These are phyloP conservation scores for Caenorhabditis tropicalis DNA, from an alignment of 1,140 invertebrate genomes.

Conservation along the genomic window DNA sequence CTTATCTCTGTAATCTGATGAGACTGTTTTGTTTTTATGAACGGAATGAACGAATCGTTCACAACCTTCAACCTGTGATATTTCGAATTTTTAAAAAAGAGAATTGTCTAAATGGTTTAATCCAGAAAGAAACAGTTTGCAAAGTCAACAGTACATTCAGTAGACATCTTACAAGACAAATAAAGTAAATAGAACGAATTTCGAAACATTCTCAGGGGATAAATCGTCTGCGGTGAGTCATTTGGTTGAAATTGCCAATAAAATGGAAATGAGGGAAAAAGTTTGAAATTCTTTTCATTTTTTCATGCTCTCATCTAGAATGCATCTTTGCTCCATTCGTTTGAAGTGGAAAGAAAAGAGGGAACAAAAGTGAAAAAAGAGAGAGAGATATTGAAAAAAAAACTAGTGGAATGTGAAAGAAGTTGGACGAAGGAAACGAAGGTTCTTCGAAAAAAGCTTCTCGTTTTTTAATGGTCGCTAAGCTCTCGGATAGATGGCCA, in stretches of 20 bases:
- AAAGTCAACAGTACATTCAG: not conserved
- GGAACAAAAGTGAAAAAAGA: not conserved
- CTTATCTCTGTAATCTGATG: too few species aligned
- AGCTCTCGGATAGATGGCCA: not conserved
- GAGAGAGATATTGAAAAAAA: not conserved
- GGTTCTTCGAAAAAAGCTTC: too few species aligned
- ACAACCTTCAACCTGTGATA: not conserved
- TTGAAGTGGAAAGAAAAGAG: not conserved
- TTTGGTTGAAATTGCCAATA: not conserved
- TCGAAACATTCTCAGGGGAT: not conserved
- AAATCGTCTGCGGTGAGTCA: not conserved
- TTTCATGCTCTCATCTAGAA: not conserved
- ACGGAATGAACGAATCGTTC: too few species aligned
- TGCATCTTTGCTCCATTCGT: conserved; percentile 27
- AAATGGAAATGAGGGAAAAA: not conserved
- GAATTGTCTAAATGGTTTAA: not conserved
- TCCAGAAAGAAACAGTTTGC: not conserved
- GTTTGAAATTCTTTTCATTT: not conserved
- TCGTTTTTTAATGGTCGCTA: conserved; percentile 2
- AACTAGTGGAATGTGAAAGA: not conserved
- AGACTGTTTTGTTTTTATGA: too few species aligned
- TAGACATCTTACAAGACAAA: not conserved
- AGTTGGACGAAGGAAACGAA: too few species aligned
- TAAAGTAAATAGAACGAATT: not conserved
- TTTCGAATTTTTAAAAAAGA: not conserved